Evolutionary conservation across 2,888 invertebrate genomes (phyloP).

Genomic region (Pelosia muscerda): DNA sequence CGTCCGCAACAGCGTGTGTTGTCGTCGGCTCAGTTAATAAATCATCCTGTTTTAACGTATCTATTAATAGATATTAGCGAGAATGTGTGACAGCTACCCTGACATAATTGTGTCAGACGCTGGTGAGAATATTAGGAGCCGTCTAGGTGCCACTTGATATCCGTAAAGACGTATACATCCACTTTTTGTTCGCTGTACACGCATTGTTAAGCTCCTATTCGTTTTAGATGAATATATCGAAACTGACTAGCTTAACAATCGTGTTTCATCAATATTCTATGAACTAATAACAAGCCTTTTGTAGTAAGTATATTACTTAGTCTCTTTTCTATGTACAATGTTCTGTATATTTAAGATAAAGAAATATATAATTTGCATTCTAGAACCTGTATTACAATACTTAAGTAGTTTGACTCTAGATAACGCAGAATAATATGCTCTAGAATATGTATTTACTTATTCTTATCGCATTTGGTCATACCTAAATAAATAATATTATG

Average conservation of each 20-base stretch:
- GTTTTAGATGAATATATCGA: not conserved
- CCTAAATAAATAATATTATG: too few species aligned
- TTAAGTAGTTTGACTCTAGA: too few species aligned
- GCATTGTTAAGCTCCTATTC: not conserved
- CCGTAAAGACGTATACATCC: slow-evolving; percentile 9
- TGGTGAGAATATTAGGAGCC: slow-evolving; percentile 25
- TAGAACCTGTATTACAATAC: too few species aligned
- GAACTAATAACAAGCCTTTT: not conserved
- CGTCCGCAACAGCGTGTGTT: not conserved
- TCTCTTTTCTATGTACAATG: too few species aligned
- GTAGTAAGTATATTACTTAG: not conserved
- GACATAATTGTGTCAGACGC: slow-evolving; percentile 48
- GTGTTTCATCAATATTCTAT: not conserved
- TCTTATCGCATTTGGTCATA: too few species aligned
- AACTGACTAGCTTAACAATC: too few species aligned
- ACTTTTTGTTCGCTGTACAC: slow-evolving; percentile 2
- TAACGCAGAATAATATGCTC: too few species aligned
- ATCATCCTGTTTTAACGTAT: slow-evolving; percentile 32
- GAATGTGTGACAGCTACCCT: slow-evolving; percentile 39
- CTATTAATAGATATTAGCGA: slow-evolving; percentile 41
- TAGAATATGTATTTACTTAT: too few species aligned
- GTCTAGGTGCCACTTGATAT: slow-evolving; percentile 26
- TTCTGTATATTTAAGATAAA: too few species aligned
- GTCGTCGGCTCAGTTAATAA: slow-evolving; percentile 22
- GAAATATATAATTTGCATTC: not conserved